Base-by-base conservation (phyloP, 2,888 invertebrate genomes). In the Drosophila flavopinicola region DNA sequence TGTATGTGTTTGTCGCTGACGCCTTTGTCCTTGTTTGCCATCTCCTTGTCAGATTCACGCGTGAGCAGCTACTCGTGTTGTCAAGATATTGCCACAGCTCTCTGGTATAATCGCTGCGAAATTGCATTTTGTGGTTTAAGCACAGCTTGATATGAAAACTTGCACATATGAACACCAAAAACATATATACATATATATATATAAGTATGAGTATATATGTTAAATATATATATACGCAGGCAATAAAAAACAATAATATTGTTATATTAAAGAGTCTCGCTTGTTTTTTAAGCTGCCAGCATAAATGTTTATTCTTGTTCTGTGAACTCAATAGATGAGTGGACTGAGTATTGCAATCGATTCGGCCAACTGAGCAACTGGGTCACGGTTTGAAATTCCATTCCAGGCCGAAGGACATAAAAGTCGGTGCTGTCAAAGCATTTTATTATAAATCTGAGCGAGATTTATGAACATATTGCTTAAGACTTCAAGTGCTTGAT, bases 71-170 rank as follows among this genome's bases (percentile, higher is more conserved):
- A 38, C 56, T 63, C 37, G 20, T 49, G 54, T 60, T 49, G 57
- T 51, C 66, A 66, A 53, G 78, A 61, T 66, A 61, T 68, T 48
- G 78, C 60, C 33, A 38, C 42, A 60, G 42, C 49, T 59, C 44
- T 23, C 23, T 38, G 35, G 37, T 35, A 73, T 66, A 53, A 66
- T 71, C 65, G 57, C 58, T 56, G 59, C 45, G 52, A 75, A 77
- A 77, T 76, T 80, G 78, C 73, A 76, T 82, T 76, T 75, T 76
- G 75, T 37, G 75, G 82, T 25, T 69, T 60, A 79, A 72, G 61
- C 42, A 11, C 11, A 32, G 68, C 47, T 52, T 47, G 32, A 47
- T 29, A 41, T 59, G 15, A 27, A 24, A 35, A 23, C 30, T 39
- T 25, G 32, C 29, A 38, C 29, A 59, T 11, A 29, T 27, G 37